Evolutionary conservation across 1,140 invertebrate genomes (phyloP), one percentile per base, ranked within the genome.

Genomic region (Periplaneta americana): DNA sequence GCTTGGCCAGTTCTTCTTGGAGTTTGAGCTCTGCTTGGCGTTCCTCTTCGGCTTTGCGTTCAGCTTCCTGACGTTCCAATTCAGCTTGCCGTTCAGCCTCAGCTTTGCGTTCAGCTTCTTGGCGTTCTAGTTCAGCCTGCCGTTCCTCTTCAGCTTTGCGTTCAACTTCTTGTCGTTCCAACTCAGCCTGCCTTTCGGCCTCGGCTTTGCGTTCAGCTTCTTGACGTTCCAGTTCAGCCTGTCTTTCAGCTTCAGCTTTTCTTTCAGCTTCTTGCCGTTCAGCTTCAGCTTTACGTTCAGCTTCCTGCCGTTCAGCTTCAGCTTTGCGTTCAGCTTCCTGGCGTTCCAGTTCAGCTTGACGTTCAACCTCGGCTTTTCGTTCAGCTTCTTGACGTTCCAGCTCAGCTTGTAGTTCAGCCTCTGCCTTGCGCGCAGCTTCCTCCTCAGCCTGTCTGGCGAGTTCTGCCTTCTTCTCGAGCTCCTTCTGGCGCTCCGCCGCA

Each of bases 191-290:
- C 13, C 75, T 77, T 11, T 34, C 75, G 31, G 75, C 75, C 22
- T 77, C 75, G 28, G 75, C 75, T 9, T 77, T 77, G 17, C 75
- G 75, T 33, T 77, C 75, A 6, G 33, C 75, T 77, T 77, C 75
- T n/a, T 66, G 48, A 10, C 48, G 48, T n/a, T 66, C 48, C 3
- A 57, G 48, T n/a, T 57, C 48, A 76, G 75, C 75, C 13, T 34
- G 33, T 34, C 75, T 34, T 28, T 76, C 75, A n/a, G 75, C 75
- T 15, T 77, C 75, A 8, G 75, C 75, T 33, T 77, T 77, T 1
- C 75, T n/a, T 28, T 77, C 75, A 22, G 33, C 75, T 77, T 77
- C 75, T 31, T 77, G 33, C 8, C 75, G 75, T 31, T 34, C 75
- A 2, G n/a, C 6, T 33, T 77, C 75, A 28, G 75, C 75, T 33